These are phyloP conservation scores for Anguilla japonica DNA, from an alignment of 2,113 vertebrate species.

Conservation along the genomic window DNA sequence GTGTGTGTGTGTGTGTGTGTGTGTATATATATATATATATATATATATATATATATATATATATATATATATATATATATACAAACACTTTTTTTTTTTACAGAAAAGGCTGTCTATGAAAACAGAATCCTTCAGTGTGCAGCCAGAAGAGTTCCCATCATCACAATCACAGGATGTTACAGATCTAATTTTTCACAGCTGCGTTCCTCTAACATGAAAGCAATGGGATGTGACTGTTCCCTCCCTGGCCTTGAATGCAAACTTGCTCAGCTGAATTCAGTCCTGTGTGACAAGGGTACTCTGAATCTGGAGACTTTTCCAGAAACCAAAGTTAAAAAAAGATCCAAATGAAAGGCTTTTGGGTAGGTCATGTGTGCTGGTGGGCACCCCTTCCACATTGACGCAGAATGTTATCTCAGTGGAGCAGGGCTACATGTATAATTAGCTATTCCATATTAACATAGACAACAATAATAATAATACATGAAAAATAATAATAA, in stretches of 20 bases:
- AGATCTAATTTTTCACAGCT: constrained; percentile 19
- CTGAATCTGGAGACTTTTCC: neutral
- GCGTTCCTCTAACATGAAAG: neutral
- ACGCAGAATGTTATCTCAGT: too few species aligned
- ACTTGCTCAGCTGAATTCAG: neutral
- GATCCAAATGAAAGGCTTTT: neutral
- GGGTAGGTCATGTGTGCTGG: too few species aligned
- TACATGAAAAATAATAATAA: too few species aligned
- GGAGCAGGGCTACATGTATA: too few species aligned
- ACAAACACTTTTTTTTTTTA: too few species aligned
- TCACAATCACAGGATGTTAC: constrained; percentile 28
- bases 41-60: too few species aligned
- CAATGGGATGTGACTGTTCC: neutral
- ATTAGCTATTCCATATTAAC: too few species aligned
- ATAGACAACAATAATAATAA: too few species aligned
- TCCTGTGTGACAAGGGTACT: neutral
- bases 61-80: too few species aligned
- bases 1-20: neutral
- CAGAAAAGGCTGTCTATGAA: constrained; percentile 16
- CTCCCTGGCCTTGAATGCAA: neutral
- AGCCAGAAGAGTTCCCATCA: constrained; percentile 15
- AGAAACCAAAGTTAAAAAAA: neutral
- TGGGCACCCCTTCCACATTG: too few species aligned
- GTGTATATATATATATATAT: too few species aligned
- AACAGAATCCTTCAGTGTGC: constrained; percentile 23